phyloP scores from a whole-genome alignment of 2,888 invertebrate genomes.

The Drepanosiphum platanoidis region DNA sequence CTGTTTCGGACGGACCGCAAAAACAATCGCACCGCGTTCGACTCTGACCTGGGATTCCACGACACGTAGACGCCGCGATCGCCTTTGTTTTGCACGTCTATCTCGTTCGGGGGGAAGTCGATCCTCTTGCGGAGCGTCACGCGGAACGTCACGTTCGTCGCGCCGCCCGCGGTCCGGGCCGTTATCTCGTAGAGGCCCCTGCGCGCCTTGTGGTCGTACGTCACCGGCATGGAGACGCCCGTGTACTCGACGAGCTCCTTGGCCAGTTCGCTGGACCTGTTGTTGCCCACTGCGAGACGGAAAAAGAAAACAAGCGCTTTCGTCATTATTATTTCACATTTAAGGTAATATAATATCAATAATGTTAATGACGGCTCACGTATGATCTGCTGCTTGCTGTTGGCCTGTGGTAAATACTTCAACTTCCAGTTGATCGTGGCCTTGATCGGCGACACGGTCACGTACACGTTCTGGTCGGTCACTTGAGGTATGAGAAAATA shows the following conservation, averaged over 20 bases:
- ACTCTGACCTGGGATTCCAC: conserved; percentile 47
- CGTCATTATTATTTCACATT: neutral
- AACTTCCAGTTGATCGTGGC: conserved; percentile 26
- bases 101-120: neutral
- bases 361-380: conserved; percentile 1
- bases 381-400: conserved; percentile 7
- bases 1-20: neutral
- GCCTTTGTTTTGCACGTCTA: conserved; percentile 34
- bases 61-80: conserved; percentile 7
- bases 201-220: conserved; percentile 6
- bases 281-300: neutral
- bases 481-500: conserved; percentile 44
- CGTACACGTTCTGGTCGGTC: conserved; percentile 11
- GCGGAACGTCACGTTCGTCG: neutral
- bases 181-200: conserved; percentile 46
- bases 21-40: neutral
- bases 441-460: conserved; percentile 37
- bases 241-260: conserved; percentile 25
- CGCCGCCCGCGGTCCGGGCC: conserved; percentile 2
- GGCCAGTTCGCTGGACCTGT: conserved; percentile 2
- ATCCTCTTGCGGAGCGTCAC: neutral
- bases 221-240: conserved; percentile 8
- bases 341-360: neutral
- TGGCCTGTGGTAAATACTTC: conserved; percentile 14
- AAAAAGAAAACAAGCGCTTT: neutral